These are phyloP conservation scores for Cnemophilus loriae DNA, from an alignment of 2,113 vertebrate species.

Conservation along the genomic window DNA sequence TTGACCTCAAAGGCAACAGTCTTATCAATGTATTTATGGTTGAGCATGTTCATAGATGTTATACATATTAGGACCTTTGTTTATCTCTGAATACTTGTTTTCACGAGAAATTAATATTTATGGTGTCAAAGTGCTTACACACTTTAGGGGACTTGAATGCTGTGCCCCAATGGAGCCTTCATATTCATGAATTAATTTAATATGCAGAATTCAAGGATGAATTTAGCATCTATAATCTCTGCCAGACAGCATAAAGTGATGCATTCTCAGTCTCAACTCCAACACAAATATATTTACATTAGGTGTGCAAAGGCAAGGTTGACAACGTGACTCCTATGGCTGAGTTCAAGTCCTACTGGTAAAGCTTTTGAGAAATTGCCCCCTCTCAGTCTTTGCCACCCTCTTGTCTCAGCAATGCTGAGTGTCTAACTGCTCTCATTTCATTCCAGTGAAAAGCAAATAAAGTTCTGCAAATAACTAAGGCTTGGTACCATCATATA, in stretches of 20 bases:
- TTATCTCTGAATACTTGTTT: neutral
- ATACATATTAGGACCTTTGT: neutral
- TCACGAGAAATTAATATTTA: neutral
- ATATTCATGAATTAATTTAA: neutral
- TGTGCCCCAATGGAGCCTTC: neutral
- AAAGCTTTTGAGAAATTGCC: neutral
- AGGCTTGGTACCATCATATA: neutral
- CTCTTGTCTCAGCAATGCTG: neutral
- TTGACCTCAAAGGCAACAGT: neutral
- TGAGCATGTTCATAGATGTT: neutral
- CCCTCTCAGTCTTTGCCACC: neutral
- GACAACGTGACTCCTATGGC: neutral
- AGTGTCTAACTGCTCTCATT: neutral
- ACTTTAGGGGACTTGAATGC: neutral
- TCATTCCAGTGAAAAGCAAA: neutral
- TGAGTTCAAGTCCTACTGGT: neutral
- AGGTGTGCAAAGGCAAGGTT: neutral
- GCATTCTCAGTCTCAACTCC: neutral
- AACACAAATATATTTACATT: neutral
- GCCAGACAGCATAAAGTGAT: neutral
- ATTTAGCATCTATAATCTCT: neutral
- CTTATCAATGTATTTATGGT: neutral
- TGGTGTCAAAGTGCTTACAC: neutral
- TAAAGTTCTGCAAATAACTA: neutral
- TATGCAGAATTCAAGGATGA: neutral